phyloP scores from a whole-genome alignment of 2,888 invertebrate species.

The Andrena marginata region DNA sequence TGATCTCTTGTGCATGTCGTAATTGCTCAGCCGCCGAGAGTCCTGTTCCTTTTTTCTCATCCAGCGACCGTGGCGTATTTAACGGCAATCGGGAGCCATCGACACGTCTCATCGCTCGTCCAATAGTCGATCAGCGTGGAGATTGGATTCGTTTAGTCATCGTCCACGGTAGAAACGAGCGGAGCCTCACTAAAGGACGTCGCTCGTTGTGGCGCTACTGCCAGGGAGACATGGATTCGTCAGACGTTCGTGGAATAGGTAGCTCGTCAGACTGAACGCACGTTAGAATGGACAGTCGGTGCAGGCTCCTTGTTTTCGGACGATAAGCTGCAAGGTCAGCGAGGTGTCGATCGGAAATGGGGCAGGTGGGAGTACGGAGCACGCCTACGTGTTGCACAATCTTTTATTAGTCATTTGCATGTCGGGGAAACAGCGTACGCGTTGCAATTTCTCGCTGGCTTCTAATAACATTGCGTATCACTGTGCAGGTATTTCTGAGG shows the following conservation, averaged over 20 bases:
- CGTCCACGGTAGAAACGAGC: neutral
- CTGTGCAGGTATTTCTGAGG: slow-evolving; percentile 13
- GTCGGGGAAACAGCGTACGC: slow-evolving; percentile 24
- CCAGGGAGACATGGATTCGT: neutral
- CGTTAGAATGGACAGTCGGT: too few species aligned
- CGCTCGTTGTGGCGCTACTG: too few species aligned
- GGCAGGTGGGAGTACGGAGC: slow-evolving; percentile 24
- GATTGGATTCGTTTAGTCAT: slow-evolving; percentile 7
- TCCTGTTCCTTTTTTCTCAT: slow-evolving; percentile 1
- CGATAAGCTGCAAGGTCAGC: too few species aligned
- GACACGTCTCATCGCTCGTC: neutral
- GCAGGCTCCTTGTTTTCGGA: too few species aligned
- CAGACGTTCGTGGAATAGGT: neutral
- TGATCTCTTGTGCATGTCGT: slow-evolving; percentile 59
- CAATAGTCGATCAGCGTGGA: neutral
- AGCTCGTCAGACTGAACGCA: too few species aligned
- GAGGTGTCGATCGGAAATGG: too few species aligned
- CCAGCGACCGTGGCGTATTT: neutral
- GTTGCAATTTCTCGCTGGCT: slow-evolving; percentile 8
- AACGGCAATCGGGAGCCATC: neutral
- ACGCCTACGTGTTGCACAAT: slow-evolving; percentile 58
- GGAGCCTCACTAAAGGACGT: too few species aligned
- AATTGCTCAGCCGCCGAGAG: slow-evolving; percentile 44
- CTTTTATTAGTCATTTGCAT: slow-evolving; percentile 52
- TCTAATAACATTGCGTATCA: slow-evolving; percentile 4